phyloP scores from a whole-genome alignment of 1,140 invertebrate genomes.

The Ditylenchus dipsaci region DNA sequence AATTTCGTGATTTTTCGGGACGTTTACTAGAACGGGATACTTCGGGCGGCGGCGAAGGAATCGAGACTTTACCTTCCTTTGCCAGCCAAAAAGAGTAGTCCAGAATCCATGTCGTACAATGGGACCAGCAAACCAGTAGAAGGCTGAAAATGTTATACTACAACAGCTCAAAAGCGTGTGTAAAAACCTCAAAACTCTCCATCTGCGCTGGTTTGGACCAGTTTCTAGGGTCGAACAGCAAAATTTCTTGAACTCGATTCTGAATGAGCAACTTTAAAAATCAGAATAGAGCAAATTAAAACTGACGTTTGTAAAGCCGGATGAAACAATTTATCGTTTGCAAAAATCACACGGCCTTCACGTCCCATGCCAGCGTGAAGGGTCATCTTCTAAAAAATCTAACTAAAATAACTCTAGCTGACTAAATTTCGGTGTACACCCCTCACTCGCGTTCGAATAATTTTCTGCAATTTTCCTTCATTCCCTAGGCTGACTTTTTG shows the following conservation, averaged over 20 bases:
- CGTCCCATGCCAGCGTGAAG: constrained; percentile 38
- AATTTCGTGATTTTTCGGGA: too few species aligned
- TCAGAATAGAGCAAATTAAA: background rate
- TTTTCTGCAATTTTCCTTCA: too few species aligned
- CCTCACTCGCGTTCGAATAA: too few species aligned
- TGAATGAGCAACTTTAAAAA: background rate
- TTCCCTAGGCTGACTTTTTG: too few species aligned
- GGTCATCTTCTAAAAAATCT: constrained; percentile 11
- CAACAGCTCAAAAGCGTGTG: constrained; percentile 13
- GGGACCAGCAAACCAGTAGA: constrained; percentile 74
- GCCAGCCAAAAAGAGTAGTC: constrained; percentile 86
- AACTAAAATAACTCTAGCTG: too few species aligned
- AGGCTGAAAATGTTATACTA: constrained; percentile 39
- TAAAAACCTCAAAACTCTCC: background rate
- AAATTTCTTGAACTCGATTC: constrained; percentile 55
- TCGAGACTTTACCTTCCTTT: constrained; percentile 67
- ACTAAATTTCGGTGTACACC: too few species aligned
- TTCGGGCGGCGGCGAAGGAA: too few species aligned
- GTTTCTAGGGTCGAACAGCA: constrained; percentile 57
- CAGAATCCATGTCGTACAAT: constrained; percentile 84
- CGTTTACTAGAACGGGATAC: too few species aligned
- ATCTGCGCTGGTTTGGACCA: constrained; percentile 22
- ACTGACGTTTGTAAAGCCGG: constrained; percentile 53
- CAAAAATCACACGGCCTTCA: constrained; percentile 55
- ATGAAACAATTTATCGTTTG: constrained; percentile 58